Percentiles rank a stretch among this genome's conserved stretches.
Conservation (phyloP, 2,797 vertebrate genomes). For the Rhabdophis nuchalis region DNA sequence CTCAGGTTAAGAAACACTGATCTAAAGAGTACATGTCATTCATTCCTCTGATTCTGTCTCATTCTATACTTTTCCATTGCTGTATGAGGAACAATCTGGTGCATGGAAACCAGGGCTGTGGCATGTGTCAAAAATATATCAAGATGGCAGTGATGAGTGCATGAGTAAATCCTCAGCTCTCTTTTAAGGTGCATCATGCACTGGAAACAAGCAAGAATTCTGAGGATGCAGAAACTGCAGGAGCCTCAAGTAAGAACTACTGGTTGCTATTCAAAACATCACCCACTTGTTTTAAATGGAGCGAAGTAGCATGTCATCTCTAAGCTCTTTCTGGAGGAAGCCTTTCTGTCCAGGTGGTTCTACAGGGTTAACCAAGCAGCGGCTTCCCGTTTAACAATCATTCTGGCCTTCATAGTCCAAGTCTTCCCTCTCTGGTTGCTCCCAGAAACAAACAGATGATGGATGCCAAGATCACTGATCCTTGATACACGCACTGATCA, state of each 20-base stretch:
- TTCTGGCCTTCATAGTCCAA: not conserved
- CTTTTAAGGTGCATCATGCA: not conserved
- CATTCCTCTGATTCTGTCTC: not conserved
- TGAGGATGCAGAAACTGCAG: not conserved
- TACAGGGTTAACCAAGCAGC: slow-evolving; percentile 10
- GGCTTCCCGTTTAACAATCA: not conserved
- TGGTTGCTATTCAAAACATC: not conserved
- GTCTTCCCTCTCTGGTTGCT: not conserved
- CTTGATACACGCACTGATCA: slow-evolving; percentile 12
- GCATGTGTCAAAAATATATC: not conserved
- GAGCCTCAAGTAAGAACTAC: not conserved
- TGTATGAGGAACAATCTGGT: not conserved
- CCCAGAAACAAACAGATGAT: slow-evolving; percentile 15
- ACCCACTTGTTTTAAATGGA: not conserved
- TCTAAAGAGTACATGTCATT: not conserved
- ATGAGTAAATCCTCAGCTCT: not conserved
- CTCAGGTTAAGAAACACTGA: too few relatives aligned
- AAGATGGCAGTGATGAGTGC: not conserved
- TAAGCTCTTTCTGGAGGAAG: not conserved
- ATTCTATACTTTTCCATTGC: not conserved
- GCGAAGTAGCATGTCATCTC: not conserved
- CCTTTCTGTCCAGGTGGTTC: not conserved
- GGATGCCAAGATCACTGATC: slow-evolving; percentile 11
- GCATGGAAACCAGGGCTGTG: not conserved
- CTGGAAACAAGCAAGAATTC: not conserved